A percentile compares a stretch with the other conserved stretches of the same genome.
These are phyloP conservation scores for Halichoeres trimaculatus DNA, from an alignment of 2,113 vertebrate genomes.

Conservation along the genomic window DNA sequence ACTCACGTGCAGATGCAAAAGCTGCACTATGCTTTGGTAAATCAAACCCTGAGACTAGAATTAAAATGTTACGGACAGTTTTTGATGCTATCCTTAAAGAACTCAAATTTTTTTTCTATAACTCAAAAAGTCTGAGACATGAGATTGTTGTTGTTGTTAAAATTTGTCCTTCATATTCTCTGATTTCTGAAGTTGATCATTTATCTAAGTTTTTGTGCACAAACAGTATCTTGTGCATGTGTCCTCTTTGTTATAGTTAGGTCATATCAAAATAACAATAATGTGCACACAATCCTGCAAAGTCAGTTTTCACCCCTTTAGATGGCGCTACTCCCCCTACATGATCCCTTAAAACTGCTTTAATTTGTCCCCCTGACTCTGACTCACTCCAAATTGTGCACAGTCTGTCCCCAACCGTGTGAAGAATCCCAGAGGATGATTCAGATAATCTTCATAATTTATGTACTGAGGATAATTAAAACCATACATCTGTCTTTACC, in stretches of 20 bases:
- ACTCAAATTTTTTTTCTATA: background rate
- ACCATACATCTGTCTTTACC: too few relatives aligned
- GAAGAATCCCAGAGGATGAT: background rate
- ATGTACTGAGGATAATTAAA: background rate
- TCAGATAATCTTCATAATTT: background rate
- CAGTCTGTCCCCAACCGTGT: background rate
- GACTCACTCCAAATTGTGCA: background rate
- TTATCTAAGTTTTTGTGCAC: too few relatives aligned
- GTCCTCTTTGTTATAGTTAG: too few relatives aligned
- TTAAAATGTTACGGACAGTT: too few relatives aligned
- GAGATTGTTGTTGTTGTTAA: too few relatives aligned
- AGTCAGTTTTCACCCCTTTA: conserved; percentile 2
- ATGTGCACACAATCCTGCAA: too few relatives aligned
- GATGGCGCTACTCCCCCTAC: conserved; percentile 31
- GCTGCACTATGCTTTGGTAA: too few relatives aligned
- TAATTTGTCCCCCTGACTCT: background rate
- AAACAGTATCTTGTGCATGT: too few relatives aligned
- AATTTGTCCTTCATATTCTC: too few relatives aligned
- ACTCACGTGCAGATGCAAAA: too few relatives aligned
- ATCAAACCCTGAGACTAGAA: too few relatives aligned
- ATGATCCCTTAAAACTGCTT: background rate
- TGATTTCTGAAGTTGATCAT: background rate
- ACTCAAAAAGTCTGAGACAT: background rate
- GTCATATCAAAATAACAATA: too few relatives aligned
- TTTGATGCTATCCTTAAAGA: background rate